Conservation (phyloP, 1,140 invertebrate species). For the Drosophila watanabei region DNA sequence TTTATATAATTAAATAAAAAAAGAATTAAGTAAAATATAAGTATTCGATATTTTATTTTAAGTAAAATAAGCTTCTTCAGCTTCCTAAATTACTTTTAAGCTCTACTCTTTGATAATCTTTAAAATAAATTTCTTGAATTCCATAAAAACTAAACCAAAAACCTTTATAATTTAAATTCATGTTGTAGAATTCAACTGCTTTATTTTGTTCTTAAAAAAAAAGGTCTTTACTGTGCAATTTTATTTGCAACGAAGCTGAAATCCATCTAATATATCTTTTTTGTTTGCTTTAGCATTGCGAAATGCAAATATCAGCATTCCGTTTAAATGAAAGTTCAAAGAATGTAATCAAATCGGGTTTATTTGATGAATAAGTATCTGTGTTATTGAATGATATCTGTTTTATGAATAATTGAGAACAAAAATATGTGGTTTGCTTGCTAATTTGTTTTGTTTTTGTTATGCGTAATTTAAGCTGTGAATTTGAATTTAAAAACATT, state of each 20-base stretch:
- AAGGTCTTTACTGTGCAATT: background rate
- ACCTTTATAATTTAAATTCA: too few species aligned
- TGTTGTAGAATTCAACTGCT: too few species aligned
- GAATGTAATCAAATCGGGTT: constrained; percentile 11
- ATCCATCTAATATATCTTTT: background rate
- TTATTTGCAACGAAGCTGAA: background rate
- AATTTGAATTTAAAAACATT: constrained; percentile 1
- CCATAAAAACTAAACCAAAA: too few species aligned
- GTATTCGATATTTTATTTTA: too few species aligned
- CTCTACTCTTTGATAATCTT: too few species aligned
- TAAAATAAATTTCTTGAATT: too few species aligned
- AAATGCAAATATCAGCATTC: constrained; percentile 1
- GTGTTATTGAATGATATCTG: constrained; percentile 1
- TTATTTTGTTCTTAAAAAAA: background rate
- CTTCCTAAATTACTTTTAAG: too few species aligned
- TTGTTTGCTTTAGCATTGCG: background rate
- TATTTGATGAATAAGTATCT: constrained; percentile 13
- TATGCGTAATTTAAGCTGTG: background rate
- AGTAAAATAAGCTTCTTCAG: too few species aligned
- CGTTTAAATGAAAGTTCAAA: constrained; percentile 4
- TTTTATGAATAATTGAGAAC: constrained; percentile 10
- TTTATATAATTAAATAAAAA: too few species aligned
- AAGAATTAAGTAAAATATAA: too few species aligned
- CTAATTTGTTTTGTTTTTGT: background rate
- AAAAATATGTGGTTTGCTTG: background rate